Base-by-base conservation (phyloP, 2,888 invertebrate genomes). In the Scaptodrosophila latifasciaeformis region DNA sequence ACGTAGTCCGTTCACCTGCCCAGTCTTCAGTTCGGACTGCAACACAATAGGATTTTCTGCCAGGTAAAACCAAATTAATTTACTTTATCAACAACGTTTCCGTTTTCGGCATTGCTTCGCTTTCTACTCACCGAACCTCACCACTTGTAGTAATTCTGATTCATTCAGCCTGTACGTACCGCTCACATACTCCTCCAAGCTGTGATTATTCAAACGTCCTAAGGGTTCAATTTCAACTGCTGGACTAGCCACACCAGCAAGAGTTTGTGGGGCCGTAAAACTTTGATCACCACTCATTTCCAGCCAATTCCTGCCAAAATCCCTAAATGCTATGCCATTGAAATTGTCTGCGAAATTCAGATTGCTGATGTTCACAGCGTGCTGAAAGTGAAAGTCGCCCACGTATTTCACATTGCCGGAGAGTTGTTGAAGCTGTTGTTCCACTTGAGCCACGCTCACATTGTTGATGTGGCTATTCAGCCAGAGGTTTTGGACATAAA, bases 81-180 rank as follows among this genome's bases (percentile, higher is more conserved):
- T 13, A 3, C 10, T 6, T 30, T 10, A 30, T 12, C 30, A 1
- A 0, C 15, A 34, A 34, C 4, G 31, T 37, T 31, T 31, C 12
- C 13, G 1, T 12, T 7, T 1, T 34, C 13, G 4, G 1, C 31
- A 13, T 9, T 2, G 9, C 21, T 29, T 27, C 27, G 2, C 19
- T 13, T 13, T n/a, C n/a, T 12, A 51, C 77, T 71, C 62, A 86
- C 86, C 78, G 70, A 90, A 89, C 39, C 78, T 82, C 6, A 85
- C 86, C 10, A 82, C 74, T 31, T 82, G 58, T 27, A 90, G 81
- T 2, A 80, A 80, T 81, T 90, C 90, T 52, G 87, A 69, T 19
- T 79, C 82, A 27, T 87, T 86, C 58, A 87, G 87, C 69, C 88
- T 88, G 51, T 90, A 86, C 45, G 89, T 88, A 45, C 87, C 87